Evolutionary conservation across 2,113 vertebrate genomes (phyloP).

Genomic region (Pseudopipra pipra): DNA sequence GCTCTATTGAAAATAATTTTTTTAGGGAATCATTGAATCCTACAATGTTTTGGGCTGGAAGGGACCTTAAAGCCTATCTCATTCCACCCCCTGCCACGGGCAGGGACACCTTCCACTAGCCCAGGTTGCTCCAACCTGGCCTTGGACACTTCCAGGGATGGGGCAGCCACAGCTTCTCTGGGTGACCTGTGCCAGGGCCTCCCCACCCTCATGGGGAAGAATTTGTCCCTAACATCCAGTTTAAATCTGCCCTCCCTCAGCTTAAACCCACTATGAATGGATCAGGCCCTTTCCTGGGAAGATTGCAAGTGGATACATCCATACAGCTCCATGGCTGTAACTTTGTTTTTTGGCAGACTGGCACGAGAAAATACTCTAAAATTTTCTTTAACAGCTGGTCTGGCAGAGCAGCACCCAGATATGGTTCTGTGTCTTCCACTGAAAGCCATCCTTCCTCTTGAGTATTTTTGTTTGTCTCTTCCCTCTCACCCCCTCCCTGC

Average conservation of each 20-base stretch:
- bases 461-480: background rate
- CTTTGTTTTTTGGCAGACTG: background rate
- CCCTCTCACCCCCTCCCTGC: background rate
- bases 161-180: background rate
- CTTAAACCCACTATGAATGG: background rate
- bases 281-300: background rate
- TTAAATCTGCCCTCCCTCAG: background rate
- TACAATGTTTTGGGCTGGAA: background rate
- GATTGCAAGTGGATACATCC: background rate
- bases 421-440: background rate
- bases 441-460: background rate
- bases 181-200: background rate
- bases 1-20: background rate
- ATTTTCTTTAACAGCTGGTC: background rate
- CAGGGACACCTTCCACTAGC: background rate
- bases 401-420: background rate
- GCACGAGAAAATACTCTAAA: background rate
- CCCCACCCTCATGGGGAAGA: accelerated
- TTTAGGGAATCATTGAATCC: background rate
- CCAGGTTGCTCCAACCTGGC: accelerated
- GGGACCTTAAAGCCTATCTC: background rate
- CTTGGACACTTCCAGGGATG: background rate
- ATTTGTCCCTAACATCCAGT: background rate
- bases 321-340: background rate
- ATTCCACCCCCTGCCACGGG: accelerated